A percentile compares a stretch with the other conserved stretches of the same genome.
Conservation (phyloP, 2,888 invertebrate genomes). For the Stramonita haemastoma region DNA sequence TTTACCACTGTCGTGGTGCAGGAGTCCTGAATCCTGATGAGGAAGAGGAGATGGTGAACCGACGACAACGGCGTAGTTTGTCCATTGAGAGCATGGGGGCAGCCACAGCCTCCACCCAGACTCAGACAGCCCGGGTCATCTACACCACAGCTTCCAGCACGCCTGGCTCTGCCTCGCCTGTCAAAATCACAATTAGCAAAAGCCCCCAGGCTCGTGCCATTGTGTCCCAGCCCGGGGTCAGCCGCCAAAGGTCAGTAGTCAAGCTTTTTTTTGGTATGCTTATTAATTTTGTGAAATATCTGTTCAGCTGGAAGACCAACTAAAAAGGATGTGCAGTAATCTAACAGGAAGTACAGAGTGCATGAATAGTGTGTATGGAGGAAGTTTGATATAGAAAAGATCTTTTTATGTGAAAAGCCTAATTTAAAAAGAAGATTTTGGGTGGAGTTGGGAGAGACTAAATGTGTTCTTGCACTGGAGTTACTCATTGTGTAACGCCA, state of each 20-base stretch:
- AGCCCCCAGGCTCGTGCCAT: conserved; percentile 66
- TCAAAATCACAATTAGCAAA: conserved; percentile 74
- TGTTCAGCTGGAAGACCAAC: too few species aligned
- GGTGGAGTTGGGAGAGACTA: too few species aligned
- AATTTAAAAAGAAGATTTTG: too few species aligned
- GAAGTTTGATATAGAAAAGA: too few species aligned
- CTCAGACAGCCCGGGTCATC: conserved; percentile 64
- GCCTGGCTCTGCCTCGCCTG: conserved; percentile 67
- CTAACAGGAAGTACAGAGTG: too few species aligned
- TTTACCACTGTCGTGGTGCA: conserved; percentile 27
- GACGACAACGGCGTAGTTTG: conserved; percentile 64
- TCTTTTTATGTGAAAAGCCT: too few species aligned
- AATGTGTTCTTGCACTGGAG: too few species aligned
- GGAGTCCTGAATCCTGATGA: conserved; percentile 71
- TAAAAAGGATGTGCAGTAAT: too few species aligned
- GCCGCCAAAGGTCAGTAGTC: conserved; percentile 52
- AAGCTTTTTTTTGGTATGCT: too few species aligned
- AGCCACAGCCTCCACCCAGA: conserved; percentile 54
- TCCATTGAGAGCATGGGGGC: conserved; percentile 65
- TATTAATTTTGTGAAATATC: too few species aligned
- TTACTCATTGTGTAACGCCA: too few species aligned
- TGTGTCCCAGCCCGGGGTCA: conserved; percentile 52
- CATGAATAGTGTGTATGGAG: too few species aligned
- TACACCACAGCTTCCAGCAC: conserved; percentile 64
- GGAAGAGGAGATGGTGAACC: conserved; percentile 67